These are phyloP conservation scores for Trissonchulus latispiculum DNA, from an alignment of 2,888 invertebrate species.

Conservation along the genomic window DNA sequence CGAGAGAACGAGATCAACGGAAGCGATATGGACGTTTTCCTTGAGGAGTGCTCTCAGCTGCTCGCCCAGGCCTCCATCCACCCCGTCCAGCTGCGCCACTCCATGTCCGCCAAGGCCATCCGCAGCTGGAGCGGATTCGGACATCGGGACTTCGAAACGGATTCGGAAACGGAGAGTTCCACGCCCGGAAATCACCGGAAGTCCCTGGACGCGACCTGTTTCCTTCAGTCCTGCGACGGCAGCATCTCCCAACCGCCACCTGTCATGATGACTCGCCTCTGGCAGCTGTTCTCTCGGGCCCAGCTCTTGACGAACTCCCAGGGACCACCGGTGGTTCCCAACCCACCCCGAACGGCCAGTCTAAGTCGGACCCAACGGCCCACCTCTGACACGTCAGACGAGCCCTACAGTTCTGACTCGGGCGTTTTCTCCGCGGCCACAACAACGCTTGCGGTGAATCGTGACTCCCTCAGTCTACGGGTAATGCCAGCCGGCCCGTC, in stretches of 20 bases:
- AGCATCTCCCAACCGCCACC: not conserved
- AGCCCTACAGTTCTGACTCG: conserved; percentile 16
- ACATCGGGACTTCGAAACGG: not conserved
- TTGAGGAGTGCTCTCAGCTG: conserved; percentile 14
- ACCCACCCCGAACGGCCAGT: not conserved
- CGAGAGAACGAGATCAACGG: conserved; percentile 38
- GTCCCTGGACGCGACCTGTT: not conserved
- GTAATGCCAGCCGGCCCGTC: not conserved
- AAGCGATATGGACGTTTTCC: conserved; percentile 27
- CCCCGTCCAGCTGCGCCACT: not conserved
- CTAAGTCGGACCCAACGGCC: not conserved
- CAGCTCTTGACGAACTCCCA: not conserved
- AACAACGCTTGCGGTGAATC: not conserved
- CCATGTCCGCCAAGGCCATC: not conserved
- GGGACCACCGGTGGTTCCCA: not conserved
- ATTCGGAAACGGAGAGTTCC: not conserved
- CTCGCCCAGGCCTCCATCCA: conserved; percentile 12
- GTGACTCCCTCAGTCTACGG: conserved; percentile 3
- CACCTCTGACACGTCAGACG: conserved; percentile 17
- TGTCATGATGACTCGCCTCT: conserved; percentile 4
- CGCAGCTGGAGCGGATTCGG: not conserved
- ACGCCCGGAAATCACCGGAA: not conserved
- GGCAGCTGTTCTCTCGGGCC: conserved; percentile 1
- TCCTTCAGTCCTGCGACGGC: not conserved
- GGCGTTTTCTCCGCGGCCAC: not conserved